phyloP scores from a whole-genome alignment of 2,888 invertebrate species.

The Yponomeuta evonymella region DNA sequence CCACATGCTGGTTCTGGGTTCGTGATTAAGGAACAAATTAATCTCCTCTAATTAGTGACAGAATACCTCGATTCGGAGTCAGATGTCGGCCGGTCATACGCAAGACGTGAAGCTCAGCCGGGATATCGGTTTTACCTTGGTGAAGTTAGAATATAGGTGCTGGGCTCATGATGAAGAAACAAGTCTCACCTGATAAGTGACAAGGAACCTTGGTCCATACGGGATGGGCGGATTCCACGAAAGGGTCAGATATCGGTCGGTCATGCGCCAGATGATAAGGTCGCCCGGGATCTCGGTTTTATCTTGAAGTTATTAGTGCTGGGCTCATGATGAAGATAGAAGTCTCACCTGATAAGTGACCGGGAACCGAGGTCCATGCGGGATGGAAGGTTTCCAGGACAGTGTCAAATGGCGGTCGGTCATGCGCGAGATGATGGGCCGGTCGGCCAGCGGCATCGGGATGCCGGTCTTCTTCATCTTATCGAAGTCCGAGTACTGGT shows the following conservation, averaged over 20 bases:
- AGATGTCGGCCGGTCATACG: constrained; percentile 93
- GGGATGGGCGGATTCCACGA: constrained; percentile 97
- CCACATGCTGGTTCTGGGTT: no score
- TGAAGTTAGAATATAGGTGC: no score
- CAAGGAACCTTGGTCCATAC: constrained; percentile 89
- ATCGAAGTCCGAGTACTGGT: constrained; percentile 90
- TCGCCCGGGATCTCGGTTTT: no score
- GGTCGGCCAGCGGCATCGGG: constrained; percentile 91
- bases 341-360: constrained; percentile 89
- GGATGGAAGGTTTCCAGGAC: constrained; percentile 95
- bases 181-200: constrained; percentile 87
- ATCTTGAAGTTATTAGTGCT: no score
- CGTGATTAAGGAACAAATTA: no score
- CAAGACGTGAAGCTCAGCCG: constrained; percentile 79
- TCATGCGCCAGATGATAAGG: no score
- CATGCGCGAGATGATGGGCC: constrained; percentile 95
- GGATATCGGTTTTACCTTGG: no score
- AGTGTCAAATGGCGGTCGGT: constrained; percentile 91
- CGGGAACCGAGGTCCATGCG: constrained; percentile 89
- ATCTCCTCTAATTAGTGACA: constrained; percentile 89
- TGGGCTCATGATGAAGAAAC: neutral
- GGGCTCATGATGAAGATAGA: no score
- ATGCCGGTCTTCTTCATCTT: constrained; percentile 88
- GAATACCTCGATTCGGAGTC: constrained; percentile 89
- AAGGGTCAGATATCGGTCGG: constrained; percentile 89